These are phyloP conservation scores for Chrysocyon brachyurus DNA, from an alignment of 2,797 vertebrate genomes.

Conservation along the genomic window DNA sequence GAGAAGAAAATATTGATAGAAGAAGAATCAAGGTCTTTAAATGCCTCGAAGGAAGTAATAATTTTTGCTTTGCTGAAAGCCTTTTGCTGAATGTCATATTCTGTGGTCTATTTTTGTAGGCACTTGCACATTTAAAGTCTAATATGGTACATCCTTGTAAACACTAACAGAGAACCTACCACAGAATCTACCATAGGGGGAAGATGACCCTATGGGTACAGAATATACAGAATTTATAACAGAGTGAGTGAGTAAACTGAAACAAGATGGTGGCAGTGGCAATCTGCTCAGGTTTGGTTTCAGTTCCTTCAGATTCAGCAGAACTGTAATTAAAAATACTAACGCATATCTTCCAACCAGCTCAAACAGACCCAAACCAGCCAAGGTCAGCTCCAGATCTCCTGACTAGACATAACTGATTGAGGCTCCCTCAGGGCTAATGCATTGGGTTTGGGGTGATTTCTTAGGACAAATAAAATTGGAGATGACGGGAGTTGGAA, in stretches of 20 bases:
- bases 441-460: neutral
- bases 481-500: conserved; percentile 37
- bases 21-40: conserved; percentile 62
- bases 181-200: neutral
- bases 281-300: conserved; percentile 21
- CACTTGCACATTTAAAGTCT: neutral
- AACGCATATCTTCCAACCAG: neutral
- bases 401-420: neutral
- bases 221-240: neutral
- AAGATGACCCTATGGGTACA: neutral
- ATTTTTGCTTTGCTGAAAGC: neutral
- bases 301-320: conserved; percentile 57
- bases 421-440: neutral
- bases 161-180: neutral
- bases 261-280: neutral
- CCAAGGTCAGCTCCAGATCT: neutral
- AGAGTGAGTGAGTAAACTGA: neutral
- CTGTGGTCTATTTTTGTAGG: conserved; percentile 46
- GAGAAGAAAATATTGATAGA: conserved; percentile 67
- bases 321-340: neutral
- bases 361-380: conserved; percentile 9
- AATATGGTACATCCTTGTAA: neutral
- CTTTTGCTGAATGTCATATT: neutral
- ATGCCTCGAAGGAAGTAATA: conserved; percentile 55
- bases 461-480: conserved; percentile 62